Percentiles rank a stretch among this genome's conserved stretches.
phyloP scores from a whole-genome alignment of 2,888 invertebrate genomes.

The Neoitamus cyanurus region DNA sequence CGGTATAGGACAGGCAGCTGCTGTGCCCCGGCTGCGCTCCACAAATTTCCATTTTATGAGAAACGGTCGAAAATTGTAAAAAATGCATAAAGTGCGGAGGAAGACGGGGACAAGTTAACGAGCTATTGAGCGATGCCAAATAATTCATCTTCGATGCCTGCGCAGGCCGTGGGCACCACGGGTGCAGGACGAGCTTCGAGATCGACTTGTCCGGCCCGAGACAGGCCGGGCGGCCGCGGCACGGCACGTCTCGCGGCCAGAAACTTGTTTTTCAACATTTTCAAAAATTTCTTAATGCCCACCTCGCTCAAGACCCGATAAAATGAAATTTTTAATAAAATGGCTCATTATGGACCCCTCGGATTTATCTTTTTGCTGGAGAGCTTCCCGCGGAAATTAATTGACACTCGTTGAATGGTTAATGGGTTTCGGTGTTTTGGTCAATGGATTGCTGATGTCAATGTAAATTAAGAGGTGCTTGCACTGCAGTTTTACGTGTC shows the following conservation, averaged over 20 bases:
- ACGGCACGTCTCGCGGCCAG: background rate
- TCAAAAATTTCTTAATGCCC: constrained; percentile 25
- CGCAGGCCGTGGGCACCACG: constrained; percentile 35
- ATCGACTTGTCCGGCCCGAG: background rate
- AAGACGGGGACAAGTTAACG: constrained; percentile 35
- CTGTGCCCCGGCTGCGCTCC: background rate
- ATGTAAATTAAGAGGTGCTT: constrained; percentile 46
- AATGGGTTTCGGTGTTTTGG: constrained; percentile 45
- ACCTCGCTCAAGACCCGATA: constrained; percentile 20
- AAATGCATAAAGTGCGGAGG: constrained; percentile 31
- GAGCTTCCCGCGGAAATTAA: constrained; percentile 35
- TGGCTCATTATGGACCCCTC: constrained; percentile 39
- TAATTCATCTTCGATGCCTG: constrained; percentile 49
- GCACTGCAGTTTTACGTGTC: constrained; percentile 29
- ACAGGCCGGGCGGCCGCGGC: background rate
- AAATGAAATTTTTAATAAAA: constrained; percentile 48
- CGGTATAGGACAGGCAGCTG: constrained; percentile 20
- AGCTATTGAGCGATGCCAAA: constrained; percentile 48
- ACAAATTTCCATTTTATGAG: constrained; percentile 49
- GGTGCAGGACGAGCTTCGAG: constrained; percentile 32
- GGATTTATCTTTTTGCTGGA: constrained; percentile 20
- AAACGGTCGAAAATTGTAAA: constrained; percentile 37
- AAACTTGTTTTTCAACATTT: constrained; percentile 49
- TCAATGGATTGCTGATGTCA: constrained; percentile 44
- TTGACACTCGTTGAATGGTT: constrained; percentile 48